A percentile compares a stretch with the other conserved stretches of the same genome.
These are phyloP conservation scores for Trissonchulus latispiculum DNA, from an alignment of 2,888 invertebrate species.

Conservation along the genomic window DNA sequence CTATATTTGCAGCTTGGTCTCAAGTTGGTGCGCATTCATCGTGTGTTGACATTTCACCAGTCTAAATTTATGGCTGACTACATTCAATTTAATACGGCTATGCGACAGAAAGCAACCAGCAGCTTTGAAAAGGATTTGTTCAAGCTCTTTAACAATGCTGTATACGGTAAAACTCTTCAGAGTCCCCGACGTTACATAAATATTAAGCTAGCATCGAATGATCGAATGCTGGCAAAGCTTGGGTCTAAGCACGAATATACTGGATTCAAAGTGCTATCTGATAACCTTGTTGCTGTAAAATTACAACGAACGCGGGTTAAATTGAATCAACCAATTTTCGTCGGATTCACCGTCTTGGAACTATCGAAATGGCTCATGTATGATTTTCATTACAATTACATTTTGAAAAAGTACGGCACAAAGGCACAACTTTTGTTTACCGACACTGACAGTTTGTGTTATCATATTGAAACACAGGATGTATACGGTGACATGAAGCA, in stretches of 20 bases:
- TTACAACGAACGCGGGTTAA: not conserved
- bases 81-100: not conserved
- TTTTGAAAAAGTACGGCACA: not conserved
- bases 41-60: constrained; percentile 2
- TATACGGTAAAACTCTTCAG: no score
- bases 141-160: no score
- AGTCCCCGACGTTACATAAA: not conserved
- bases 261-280: not conserved
- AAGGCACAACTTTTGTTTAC: not conserved
- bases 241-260: not conserved
- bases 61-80: not conserved
- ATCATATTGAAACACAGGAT: not conserved
- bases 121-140: no score
- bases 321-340: no score
- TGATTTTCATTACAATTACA: constrained; percentile 10
- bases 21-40: not conserved
- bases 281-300: constrained; percentile 12
- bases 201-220: not conserved
- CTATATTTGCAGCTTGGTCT: not conserved
- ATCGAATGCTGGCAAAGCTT: not conserved
- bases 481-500: not conserved
- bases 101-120: not conserved
- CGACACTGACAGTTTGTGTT: not conserved
- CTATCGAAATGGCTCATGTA: no score
- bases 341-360: no score